A percentile compares a stretch with the other conserved stretches of the same genome.
These are phyloP conservation scores for Torymus texanus DNA, from an alignment of 2,888 invertebrate species.

Conservation along the genomic window DNA sequence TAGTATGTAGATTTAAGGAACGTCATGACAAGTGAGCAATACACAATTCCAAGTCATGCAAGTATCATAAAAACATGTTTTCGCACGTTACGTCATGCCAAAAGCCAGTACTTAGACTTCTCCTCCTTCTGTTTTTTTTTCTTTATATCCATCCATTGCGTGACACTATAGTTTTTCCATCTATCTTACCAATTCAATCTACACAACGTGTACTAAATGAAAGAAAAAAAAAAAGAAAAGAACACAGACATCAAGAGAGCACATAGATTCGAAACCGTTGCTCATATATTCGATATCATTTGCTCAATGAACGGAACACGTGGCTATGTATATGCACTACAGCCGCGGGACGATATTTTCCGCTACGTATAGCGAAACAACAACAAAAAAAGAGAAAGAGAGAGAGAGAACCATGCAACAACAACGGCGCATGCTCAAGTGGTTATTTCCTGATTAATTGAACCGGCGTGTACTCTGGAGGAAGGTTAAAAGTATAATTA, in stretches of 20 bases:
- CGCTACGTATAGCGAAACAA: conserved; percentile 6
- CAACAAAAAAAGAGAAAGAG: background rate
- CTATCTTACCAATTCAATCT: no score
- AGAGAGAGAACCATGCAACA: background rate
- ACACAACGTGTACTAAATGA: no score
- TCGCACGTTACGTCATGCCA: conserved; percentile 12
- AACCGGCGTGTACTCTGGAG: background rate
- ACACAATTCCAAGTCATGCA: conserved; percentile 21
- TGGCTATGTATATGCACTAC: background rate
- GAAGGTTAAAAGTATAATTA: background rate
- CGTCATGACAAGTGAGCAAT: background rate
- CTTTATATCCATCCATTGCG: background rate
- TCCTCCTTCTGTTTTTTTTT: background rate
- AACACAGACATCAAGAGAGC: no score
- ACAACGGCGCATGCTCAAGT: conserved; percentile 20
- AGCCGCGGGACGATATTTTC: no score
- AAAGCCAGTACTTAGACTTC: background rate
- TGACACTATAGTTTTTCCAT: conserved; percentile 20
- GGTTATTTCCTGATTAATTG: conserved; percentile 53
- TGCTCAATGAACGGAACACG: background rate
- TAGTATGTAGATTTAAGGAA: conserved; percentile 20
- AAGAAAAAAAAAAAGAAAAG: no score
- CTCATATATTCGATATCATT: no score
- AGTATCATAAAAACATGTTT: conserved; percentile 23
- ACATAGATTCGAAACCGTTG: no score